These are phyloP conservation scores for Ceratoteleas bidentatus DNA, from an alignment of 1,140 invertebrate genomes.

Conservation along the genomic window DNA sequence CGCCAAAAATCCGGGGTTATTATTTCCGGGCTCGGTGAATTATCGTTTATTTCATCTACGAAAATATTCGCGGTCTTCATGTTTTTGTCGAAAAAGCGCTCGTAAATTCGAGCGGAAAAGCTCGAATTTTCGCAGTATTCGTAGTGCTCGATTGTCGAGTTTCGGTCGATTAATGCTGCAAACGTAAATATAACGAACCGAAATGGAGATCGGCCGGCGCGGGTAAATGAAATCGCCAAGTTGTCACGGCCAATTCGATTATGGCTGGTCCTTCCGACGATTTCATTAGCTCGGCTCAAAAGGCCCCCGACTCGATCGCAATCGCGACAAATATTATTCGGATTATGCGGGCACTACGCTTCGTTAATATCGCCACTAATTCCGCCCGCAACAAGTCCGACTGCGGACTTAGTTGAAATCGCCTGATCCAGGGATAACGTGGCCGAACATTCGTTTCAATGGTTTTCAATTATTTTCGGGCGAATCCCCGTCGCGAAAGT, in stretches of 20 bases:
- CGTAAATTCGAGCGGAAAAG: neutral
- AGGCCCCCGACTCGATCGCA: constrained; percentile 1
- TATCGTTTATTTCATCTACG: constrained; percentile 10
- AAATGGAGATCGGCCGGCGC: neutral
- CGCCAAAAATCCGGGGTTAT: constrained; percentile 16
- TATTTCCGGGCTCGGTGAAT: constrained; percentile 23
- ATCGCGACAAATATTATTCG: constrained; percentile 14
- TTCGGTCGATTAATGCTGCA: neutral
- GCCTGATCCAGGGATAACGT: neutral
- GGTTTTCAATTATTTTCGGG: too few species aligned
- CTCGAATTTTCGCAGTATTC: too few species aligned
- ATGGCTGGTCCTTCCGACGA: neutral
- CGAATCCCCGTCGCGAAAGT: too few species aligned
- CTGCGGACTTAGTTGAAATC: constrained; percentile 14
- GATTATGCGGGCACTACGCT: constrained; percentile 12
- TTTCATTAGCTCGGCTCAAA: neutral
- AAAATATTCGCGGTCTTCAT: neutral
- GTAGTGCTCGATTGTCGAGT: neutral
- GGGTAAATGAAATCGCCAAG: neutral
- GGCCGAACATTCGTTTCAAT: too few species aligned
- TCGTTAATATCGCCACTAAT: constrained; percentile 7
- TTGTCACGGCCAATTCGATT: neutral
- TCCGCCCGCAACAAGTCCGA: constrained; percentile 2
- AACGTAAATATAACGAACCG: neutral
- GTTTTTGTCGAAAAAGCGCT: neutral